Percentiles rank a stretch among this genome's conserved stretches.
Evolutionary conservation across 2,113 vertebrate species (phyloP).

Genomic region (Cynopterus brachyotis): DNA sequence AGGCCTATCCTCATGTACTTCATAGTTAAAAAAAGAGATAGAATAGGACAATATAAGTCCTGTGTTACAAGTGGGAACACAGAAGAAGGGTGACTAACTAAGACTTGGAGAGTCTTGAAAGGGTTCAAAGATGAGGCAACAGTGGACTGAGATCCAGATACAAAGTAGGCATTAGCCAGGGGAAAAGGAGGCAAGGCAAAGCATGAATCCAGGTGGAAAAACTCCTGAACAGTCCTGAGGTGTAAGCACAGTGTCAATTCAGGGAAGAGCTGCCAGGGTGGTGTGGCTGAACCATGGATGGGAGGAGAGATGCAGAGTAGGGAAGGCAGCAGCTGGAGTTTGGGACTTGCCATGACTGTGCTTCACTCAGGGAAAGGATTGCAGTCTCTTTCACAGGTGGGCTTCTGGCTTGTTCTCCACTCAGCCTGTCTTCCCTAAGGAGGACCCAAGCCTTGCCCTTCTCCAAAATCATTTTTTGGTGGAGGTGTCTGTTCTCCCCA

Average conservation of each 20-base stretch:
- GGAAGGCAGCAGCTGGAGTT: not conserved
- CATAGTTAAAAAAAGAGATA: not conserved
- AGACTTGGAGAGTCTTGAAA: not conserved
- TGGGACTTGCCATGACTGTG: too few species aligned
- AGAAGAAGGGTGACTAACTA: not conserved
- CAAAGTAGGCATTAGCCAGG: not conserved
- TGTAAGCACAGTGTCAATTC: rapidly evolving
- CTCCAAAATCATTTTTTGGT: not conserved
- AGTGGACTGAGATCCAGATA: not conserved
- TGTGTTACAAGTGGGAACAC: not conserved
- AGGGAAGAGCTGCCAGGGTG: not conserved
- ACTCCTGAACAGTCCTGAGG: not conserved
- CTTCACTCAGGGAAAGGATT: too few species aligned
- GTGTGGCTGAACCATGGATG: not conserved
- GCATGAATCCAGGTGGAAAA: not conserved
- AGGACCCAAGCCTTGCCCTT: not conserved
- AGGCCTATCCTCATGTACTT: not conserved
- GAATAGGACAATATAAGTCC: not conserved
- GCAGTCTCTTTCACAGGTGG: not conserved
- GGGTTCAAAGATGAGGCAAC: not conserved
- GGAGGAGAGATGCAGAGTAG: not conserved
- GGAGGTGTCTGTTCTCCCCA: not conserved
- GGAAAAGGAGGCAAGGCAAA: too few species aligned
- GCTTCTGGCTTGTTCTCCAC: not conserved
- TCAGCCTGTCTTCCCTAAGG: not conserved